These are phyloP conservation scores for Poeciliopsis turneri DNA, from an alignment of 2,797 vertebrate genomes.

Conservation along the genomic window DNA sequence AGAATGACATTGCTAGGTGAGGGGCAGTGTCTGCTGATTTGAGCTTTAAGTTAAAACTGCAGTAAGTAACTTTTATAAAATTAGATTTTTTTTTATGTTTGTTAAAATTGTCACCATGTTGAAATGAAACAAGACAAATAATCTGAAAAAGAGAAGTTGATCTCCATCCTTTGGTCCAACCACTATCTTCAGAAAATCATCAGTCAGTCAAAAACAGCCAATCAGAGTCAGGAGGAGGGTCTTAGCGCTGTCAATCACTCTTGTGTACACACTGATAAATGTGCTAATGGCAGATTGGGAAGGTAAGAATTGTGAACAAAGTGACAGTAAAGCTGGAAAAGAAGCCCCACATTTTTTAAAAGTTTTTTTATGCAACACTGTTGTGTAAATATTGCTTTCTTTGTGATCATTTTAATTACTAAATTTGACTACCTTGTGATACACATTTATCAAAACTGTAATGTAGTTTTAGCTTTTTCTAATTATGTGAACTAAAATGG, in stretches of 20 bases:
- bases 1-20: too few species aligned
- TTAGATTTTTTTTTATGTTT: too few species aligned
- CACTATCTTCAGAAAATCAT: too few species aligned
- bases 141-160: too few species aligned
- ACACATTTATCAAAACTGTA: not conserved
- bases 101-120: too few species aligned
- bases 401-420: conserved; percentile 1
- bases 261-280: not conserved
- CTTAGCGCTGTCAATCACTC: not conserved
- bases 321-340: not conserved
- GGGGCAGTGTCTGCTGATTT: too few species aligned
- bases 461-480: not conserved
- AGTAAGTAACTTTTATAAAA: too few species aligned
- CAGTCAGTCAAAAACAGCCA: too few species aligned
- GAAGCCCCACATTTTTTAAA: not conserved
- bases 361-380: not conserved
- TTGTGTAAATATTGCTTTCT: not conserved
- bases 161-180: too few species aligned
- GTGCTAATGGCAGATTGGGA: not conserved
- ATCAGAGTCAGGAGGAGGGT: too few species aligned
- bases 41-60: too few species aligned
- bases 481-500: not conserved
- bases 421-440: not conserved
- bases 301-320: not conserved
- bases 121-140: too few species aligned